These are phyloP conservation scores for Dichetophora obliterata DNA, from an alignment of 2,888 invertebrate genomes.

Conservation along the genomic window DNA sequence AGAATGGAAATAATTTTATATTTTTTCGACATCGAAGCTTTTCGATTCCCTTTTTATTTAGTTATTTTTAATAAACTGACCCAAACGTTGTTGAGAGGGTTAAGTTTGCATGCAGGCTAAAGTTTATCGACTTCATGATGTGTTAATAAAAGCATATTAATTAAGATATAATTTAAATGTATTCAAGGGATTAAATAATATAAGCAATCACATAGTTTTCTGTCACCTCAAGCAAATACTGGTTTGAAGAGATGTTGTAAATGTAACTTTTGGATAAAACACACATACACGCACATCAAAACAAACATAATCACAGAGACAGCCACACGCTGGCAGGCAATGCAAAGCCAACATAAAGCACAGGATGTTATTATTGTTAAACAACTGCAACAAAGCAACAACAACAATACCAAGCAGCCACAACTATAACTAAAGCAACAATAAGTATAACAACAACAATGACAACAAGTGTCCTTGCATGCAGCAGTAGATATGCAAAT, in stretches of 20 bases:
- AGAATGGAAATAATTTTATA: too few species aligned
- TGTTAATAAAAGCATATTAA: neutral
- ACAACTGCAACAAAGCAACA: constrained; percentile 26
- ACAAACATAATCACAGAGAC: neutral
- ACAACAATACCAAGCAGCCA: neutral
- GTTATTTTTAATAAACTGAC: too few species aligned
- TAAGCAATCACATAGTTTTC: neutral
- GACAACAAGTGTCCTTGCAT: constrained; percentile 51
- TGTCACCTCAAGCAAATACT: constrained; percentile 8
- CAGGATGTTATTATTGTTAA: constrained; percentile 25
- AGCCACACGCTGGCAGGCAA: neutral
- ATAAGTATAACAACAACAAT: constrained; percentile 18
- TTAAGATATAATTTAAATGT: neutral
- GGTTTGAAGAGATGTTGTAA: neutral
- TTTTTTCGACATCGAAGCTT: too few species aligned
- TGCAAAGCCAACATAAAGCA: constrained; percentile 14
- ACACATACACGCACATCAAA: neutral
- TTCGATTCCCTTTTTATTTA: too few species aligned
- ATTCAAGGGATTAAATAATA: neutral
- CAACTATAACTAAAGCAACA: constrained; percentile 31
- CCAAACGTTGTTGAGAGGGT: too few species aligned
- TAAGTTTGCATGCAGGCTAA: too few species aligned
- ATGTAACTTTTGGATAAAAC: neutral
- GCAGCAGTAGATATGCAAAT: constrained; percentile 50
- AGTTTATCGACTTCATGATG: too few species aligned